These are phyloP conservation scores for Aratinga solstitialis DNA, from an alignment of 2,797 vertebrate genomes.

Conservation along the genomic window DNA sequence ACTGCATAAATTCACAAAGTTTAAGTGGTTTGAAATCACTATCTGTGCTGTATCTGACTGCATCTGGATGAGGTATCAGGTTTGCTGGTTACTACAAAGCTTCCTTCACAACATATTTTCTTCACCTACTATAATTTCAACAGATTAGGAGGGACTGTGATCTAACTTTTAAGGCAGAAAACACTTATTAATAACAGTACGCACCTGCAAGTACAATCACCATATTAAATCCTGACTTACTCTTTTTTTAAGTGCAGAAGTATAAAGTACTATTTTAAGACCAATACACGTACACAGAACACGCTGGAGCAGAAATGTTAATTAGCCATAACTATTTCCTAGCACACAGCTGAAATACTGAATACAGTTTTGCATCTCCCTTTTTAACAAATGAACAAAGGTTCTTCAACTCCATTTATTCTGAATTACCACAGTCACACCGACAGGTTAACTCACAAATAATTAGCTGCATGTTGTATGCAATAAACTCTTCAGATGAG, in stretches of 20 bases:
- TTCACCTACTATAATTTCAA: not conserved
- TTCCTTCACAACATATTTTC: not conserved
- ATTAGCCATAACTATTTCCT: not conserved
- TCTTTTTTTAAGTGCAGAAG: not conserved
- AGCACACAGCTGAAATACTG: not conserved
- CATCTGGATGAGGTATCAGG: not conserved
- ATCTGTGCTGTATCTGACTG: not conserved
- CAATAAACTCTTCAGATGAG: not conserved
- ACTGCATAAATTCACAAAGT: not conserved
- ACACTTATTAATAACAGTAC: not conserved
- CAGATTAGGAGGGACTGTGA: not conserved
- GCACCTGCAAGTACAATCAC: not conserved
- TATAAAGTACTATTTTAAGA: not conserved
- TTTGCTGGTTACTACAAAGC: not conserved
- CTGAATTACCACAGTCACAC: not conserved
- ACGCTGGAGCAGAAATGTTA: not conserved
- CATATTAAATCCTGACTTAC: not conserved
- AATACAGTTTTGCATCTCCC: not conserved
- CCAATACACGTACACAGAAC: not conserved
- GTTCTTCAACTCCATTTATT: not conserved
- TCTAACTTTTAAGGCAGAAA: not conserved
- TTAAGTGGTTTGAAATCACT: not conserved
- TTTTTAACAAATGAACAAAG: not conserved
- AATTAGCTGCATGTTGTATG: not conserved
- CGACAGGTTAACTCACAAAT: not conserved